phyloP scores from a whole-genome alignment of 2,888 invertebrate species.

The Sarcophaga carnaria region DNA sequence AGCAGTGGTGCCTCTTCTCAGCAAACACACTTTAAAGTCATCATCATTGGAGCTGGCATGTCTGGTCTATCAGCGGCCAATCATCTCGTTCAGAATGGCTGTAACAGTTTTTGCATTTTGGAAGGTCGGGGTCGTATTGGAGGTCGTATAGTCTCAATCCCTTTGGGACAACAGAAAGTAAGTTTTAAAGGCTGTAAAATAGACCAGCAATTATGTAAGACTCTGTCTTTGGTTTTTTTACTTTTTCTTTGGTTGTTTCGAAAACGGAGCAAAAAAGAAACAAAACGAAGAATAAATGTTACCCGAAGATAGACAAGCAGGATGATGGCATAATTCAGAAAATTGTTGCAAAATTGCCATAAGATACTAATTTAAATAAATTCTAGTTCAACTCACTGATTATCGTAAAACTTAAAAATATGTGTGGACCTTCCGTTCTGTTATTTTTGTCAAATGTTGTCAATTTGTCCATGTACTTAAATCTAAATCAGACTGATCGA shows the following conservation, averaged over 20 bases:
- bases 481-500: neutral
- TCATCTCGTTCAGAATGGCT: conserved; percentile 90
- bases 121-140: conserved; percentile 92
- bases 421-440: no score
- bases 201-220: conserved; percentile 61
- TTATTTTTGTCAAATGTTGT: no score
- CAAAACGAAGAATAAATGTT: conserved; percentile 47
- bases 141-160: conserved; percentile 90
- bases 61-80: conserved; percentile 93
- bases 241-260: neutral
- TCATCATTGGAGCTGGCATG: conserved; percentile 91
- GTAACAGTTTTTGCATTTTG: conserved; percentile 89
- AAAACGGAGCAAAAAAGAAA: neutral
- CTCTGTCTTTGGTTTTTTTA: neutral
- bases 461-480: neutral
- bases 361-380: no score
- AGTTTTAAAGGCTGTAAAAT: conserved; percentile 37
- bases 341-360: no score
- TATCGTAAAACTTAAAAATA: no score
- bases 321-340: conserved; percentile 20
- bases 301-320: conserved; percentile 66
- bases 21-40: conserved; percentile 85
- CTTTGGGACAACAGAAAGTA: conserved; percentile 84
- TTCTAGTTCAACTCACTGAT: no score
- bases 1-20: conserved; percentile 53